phyloP scores from a whole-genome alignment of 1,140 invertebrate genomes.

The Zaprionus ornatus region DNA sequence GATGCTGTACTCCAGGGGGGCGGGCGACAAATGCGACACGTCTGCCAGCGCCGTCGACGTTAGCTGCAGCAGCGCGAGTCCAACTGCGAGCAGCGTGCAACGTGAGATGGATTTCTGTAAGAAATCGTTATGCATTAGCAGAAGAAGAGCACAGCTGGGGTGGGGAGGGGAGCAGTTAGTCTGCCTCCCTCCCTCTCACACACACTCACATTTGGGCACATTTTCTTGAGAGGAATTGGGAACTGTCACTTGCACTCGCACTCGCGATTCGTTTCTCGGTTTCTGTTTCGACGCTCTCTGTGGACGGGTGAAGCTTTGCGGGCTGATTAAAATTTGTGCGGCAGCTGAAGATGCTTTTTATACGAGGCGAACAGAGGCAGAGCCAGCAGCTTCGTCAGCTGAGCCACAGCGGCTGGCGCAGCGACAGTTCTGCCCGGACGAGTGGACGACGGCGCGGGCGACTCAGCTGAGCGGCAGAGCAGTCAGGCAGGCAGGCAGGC shows the following conservation, averaged over 20 bases:
- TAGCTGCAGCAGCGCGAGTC: constrained; percentile 8
- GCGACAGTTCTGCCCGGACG: constrained; percentile 1
- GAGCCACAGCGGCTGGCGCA: neutral
- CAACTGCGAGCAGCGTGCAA: constrained; percentile 22
- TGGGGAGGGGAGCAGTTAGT: neutral
- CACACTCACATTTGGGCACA: constrained; percentile 39
- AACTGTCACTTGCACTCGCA: constrained; percentile 8
- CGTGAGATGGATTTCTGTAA: constrained; percentile 41
- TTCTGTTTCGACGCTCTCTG: constrained; percentile 8
- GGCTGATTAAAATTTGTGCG: constrained; percentile 82
- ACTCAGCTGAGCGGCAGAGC: constrained; percentile 26
- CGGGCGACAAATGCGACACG: constrained; percentile 50
- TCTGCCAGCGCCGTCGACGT: constrained; percentile 32
- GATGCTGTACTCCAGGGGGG: constrained; percentile 51
- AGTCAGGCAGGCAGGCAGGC: constrained; percentile 20
- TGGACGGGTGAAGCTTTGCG: constrained; percentile 69
- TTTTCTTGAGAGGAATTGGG: constrained; percentile 1
- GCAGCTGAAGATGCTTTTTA: constrained; percentile 83
- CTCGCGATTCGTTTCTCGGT: constrained; percentile 29
- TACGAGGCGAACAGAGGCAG: constrained; percentile 37
- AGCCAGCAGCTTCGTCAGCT: neutral
- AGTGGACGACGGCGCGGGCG: too few species aligned
- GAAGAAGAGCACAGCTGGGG: neutral
- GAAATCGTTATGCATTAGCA: constrained; percentile 36
- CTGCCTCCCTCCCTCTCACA: neutral